phyloP scores from a whole-genome alignment of 92 coral and sea anemone species.

The Montipora capitata region DNA sequence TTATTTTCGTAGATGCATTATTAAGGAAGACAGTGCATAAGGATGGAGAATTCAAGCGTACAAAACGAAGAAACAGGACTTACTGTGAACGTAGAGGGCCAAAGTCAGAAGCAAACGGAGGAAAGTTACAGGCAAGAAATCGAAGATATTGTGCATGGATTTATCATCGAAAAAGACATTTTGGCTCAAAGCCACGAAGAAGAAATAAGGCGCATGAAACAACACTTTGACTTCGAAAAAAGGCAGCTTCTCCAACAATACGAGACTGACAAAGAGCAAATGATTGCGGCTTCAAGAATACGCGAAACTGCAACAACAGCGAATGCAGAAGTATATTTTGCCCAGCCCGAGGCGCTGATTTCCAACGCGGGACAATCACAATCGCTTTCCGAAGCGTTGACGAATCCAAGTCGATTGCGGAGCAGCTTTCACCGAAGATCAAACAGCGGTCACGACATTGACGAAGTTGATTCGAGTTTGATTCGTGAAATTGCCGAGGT shows the following conservation, averaged over 20 bases:
- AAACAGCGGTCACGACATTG: constrained; percentile 34
- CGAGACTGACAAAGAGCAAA: constrained; percentile 78
- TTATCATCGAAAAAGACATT: constrained; percentile 93
- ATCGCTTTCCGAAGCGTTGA: constrained; percentile 19
- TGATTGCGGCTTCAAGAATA: constrained; percentile 70
- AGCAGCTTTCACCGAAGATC: constrained; percentile 14
- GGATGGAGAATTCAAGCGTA: constrained; percentile 25
- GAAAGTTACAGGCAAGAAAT: constrained; percentile 84
- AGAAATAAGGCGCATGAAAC: constrained; percentile 85
- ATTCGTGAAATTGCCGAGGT: constrained; percentile 92
- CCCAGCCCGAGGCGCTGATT: constrained; percentile 48
- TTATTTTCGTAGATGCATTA: constrained; percentile 11
- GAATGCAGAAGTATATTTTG: constrained; percentile 44
- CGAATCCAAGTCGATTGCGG: not conserved
- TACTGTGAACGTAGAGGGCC: not conserved
- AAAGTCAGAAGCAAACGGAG: constrained; percentile 12
- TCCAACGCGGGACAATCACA: constrained; percentile 42
- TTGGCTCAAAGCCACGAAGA: constrained; percentile 94
- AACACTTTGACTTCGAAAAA: constrained; percentile 79
- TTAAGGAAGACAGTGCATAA: not conserved
- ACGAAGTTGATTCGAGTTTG: constrained; percentile 72
- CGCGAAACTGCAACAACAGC: constrained; percentile 52
- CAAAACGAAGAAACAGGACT: constrained; percentile 26
- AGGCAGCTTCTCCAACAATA: constrained; percentile 75
- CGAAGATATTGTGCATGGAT: constrained; percentile 92